phyloP scores from a whole-genome alignment of 2,113 vertebrate species.

The Gymnobelideus leadbeateri region DNA sequence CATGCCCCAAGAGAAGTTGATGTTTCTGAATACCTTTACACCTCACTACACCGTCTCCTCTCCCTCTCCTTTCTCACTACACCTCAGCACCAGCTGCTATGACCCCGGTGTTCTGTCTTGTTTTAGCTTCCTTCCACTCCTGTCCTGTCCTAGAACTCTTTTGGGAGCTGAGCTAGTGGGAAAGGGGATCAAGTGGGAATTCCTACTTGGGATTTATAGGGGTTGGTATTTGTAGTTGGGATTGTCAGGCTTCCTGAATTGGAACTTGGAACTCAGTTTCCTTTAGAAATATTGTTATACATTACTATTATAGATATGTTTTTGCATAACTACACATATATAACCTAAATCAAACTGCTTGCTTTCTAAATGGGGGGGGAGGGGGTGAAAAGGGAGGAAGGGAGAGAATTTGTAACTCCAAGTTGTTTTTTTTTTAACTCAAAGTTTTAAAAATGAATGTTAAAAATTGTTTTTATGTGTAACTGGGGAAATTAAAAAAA shows the following conservation, averaged over 20 bases:
- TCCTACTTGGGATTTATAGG: neutral
- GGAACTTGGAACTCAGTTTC: neutral
- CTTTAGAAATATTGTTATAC: too few relatives aligned
- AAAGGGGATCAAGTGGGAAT: neutral
- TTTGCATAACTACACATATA: too few relatives aligned
- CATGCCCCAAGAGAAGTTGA: neutral
- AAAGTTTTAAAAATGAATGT: too few relatives aligned
- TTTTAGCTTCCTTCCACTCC: neutral
- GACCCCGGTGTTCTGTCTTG: neutral
- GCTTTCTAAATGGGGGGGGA: too few relatives aligned
- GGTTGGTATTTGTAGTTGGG: neutral
- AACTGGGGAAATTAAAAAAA: too few relatives aligned
- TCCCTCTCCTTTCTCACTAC: neutral
- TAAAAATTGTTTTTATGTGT: too few relatives aligned
- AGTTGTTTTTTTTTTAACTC: too few relatives aligned
- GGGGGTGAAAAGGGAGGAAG: too few relatives aligned
- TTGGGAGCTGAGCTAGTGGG: neutral
- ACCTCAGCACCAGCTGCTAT: neutral
- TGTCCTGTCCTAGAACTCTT: neutral
- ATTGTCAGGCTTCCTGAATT: neutral
- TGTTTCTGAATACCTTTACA: neutral
- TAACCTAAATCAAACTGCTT: too few relatives aligned
- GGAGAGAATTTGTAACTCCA: too few relatives aligned
- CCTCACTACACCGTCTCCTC: neutral
- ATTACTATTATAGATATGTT: too few relatives aligned